Evolutionary conservation across 2,888 invertebrate genomes (phyloP).

Genomic region (Diarsia dahlii): DNA sequence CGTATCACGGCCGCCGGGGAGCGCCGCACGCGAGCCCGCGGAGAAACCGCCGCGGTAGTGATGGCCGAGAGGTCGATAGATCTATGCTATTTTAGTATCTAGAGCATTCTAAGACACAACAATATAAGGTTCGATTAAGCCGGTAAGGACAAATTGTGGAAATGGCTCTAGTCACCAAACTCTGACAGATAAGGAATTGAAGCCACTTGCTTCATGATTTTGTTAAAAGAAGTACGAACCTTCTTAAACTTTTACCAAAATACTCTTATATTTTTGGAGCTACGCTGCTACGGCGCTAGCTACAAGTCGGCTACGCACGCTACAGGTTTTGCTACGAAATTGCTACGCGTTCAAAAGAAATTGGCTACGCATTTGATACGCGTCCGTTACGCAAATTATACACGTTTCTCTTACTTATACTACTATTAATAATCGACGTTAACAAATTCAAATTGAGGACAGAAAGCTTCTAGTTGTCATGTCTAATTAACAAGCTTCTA

Average conservation of each 20-base stretch:
- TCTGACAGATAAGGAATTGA: not conserved
- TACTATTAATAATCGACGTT: too few relatives aligned
- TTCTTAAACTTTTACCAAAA: too few relatives aligned
- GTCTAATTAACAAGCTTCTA: not conserved
- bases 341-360: not conserved
- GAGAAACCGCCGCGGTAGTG: constrained; percentile 73
- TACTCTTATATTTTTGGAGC: not conserved
- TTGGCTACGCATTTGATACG: too few relatives aligned
- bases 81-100: not conserved
- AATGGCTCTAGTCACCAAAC: not conserved
- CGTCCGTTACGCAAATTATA: not conserved
- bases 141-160: not conserved
- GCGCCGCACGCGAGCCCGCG: constrained; percentile 68
- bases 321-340: constrained; percentile 1
- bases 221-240: not conserved
- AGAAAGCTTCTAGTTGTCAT: not conserved
- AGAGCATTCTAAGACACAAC: too few relatives aligned
- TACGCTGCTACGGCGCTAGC: not conserved
- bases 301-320: constrained; percentile 5
- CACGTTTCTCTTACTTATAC: too few relatives aligned
- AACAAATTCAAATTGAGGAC: too few relatives aligned
- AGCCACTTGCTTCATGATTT: not conserved
- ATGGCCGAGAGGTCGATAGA: constrained; percentile 40
- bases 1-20: constrained; percentile 78
- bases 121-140: not conserved